Conservation (phyloP, 2,888 invertebrate genomes). For the Phrixothrix hirtus region DNA sequence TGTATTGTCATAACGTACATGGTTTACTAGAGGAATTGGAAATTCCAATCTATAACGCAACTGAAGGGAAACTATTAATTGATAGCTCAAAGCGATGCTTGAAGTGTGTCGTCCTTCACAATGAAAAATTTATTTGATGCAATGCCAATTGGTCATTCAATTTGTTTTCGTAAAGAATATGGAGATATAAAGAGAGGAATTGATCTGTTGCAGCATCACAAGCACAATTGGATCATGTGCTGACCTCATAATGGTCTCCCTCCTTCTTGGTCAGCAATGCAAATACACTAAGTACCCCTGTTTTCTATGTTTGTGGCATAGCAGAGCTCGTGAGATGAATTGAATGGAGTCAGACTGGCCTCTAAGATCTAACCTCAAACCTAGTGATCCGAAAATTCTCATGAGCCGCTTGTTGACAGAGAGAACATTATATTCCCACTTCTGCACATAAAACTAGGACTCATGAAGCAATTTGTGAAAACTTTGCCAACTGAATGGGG, state of each 20-base stretch:
- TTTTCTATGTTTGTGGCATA: conserved; percentile 32
- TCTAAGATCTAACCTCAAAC: conserved; percentile 9
- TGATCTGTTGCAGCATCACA: conserved; percentile 16
- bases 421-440: too few relatives aligned
- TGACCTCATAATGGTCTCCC: too few relatives aligned
- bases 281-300: conserved; percentile 24
- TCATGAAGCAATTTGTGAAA: too few relatives aligned
- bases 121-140: conserved; percentile 17
- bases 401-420: conserved; percentile 19
- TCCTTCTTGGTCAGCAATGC: conserved; percentile 27
- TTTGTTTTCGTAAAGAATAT: too few relatives aligned
- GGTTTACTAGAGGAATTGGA: conserved; percentile 12
- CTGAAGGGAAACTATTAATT: conserved; percentile 27
- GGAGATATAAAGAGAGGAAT: too few relatives aligned
- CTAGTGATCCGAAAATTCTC: conserved; percentile 24
- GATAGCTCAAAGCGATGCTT: conserved; percentile 26
- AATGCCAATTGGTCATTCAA: conserved; percentile 13
- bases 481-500: too few relatives aligned
- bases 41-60: too few relatives aligned
- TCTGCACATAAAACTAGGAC: too few relatives aligned
- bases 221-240: conserved; percentile 24
- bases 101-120: too few relatives aligned
- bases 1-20: too few relatives aligned
- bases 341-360: conserved; percentile 20
- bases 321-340: conserved; percentile 23